Percentiles rank a stretch among this genome's conserved stretches.
phyloP scores from a whole-genome alignment of 2,888 invertebrate species.

The Hermodice carunculata region DNA sequence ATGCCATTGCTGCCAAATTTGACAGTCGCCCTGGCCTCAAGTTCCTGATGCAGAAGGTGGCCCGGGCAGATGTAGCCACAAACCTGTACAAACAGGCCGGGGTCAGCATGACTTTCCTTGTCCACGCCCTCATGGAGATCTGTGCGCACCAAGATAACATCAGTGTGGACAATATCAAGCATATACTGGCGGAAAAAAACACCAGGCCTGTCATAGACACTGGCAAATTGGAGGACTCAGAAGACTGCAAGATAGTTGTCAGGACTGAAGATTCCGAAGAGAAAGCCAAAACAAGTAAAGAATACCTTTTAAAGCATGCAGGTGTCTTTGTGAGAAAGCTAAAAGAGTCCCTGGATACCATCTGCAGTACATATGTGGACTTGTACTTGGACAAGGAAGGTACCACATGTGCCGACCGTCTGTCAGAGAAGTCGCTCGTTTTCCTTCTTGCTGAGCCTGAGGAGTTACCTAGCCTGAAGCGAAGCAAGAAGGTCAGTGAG shows the following conservation, averaged over 20 bases:
- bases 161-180: slow-evolving; percentile 21
- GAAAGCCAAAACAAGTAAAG: neutral
- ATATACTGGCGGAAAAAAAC: slow-evolving; percentile 15
- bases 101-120: slow-evolving; percentile 86
- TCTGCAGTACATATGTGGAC: slow-evolving; percentile 63
- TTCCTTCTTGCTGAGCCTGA: slow-evolving; percentile 75
- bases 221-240: neutral
- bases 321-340: slow-evolving; percentile 54
- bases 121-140: slow-evolving; percentile 87
- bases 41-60: slow-evolving; percentile 87
- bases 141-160: slow-evolving; percentile 73
- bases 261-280: neutral
- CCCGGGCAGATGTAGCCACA: slow-evolving; percentile 65
- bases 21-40: slow-evolving; percentile 92
- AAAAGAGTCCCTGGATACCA: slow-evolving; percentile 57
- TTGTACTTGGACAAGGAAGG: slow-evolving; percentile 61
- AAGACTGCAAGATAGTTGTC: neutral
- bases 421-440: slow-evolving; percentile 74
- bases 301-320: slow-evolving; percentile 11
- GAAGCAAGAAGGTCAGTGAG: slow-evolving; percentile 42
- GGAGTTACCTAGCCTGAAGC: slow-evolving; percentile 68
- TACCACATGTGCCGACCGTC: slow-evolving; percentile 56
- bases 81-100: slow-evolving; percentile 80
- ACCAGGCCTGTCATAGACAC: neutral
- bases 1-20: slow-evolving; percentile 86